Conservation (phyloP, 2,113 vertebrate genomes). For the Pagrus major region DNA sequence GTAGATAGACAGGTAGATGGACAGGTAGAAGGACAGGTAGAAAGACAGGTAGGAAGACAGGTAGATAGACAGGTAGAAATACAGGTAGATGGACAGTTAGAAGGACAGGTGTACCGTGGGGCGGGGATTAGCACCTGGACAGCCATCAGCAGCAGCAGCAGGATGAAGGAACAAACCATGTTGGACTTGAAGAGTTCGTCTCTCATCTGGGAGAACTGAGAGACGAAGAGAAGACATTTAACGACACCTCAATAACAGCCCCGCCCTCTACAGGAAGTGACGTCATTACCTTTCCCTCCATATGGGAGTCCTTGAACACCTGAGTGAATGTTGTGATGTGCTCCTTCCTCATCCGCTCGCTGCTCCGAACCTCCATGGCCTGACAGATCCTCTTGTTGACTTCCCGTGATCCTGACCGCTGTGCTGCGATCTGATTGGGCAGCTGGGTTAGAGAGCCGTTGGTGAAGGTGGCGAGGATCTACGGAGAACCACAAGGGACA, state of each 20-base stretch:
- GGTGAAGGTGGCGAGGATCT: conserved; percentile 81
- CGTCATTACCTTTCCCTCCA: conserved; percentile 77
- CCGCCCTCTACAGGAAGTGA: neutral
- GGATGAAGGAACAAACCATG: conserved; percentile 93
- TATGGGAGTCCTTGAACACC: conserved; percentile 78
- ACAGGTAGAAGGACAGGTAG: neutral
- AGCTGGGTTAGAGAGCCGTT: conserved; percentile 70
- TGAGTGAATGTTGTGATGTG: conserved; percentile 77
- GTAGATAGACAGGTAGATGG: neutral
- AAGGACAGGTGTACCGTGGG: conserved; percentile 62
- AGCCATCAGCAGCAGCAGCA: conserved; percentile 90
- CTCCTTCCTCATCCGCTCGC: conserved; percentile 78
- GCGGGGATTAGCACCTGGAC: conserved; percentile 91
- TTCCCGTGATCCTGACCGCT: conserved; percentile 56
- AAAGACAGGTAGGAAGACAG: too few species aligned
- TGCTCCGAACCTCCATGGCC: conserved; percentile 78
- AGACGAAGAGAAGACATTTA: neutral
- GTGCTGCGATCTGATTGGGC: conserved; percentile 61
- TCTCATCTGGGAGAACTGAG: conserved; percentile 94
- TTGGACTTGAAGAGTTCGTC: conserved; percentile 97
- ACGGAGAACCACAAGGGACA: neutral
- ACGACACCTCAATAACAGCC: neutral
- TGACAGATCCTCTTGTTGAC: conserved; percentile 77
- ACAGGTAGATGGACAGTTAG: neutral
- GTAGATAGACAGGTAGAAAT: neutral